These are phyloP conservation scores for Uloborus diversus DNA, from an alignment of 1,140 invertebrate genomes.

Conservation along the genomic window DNA sequence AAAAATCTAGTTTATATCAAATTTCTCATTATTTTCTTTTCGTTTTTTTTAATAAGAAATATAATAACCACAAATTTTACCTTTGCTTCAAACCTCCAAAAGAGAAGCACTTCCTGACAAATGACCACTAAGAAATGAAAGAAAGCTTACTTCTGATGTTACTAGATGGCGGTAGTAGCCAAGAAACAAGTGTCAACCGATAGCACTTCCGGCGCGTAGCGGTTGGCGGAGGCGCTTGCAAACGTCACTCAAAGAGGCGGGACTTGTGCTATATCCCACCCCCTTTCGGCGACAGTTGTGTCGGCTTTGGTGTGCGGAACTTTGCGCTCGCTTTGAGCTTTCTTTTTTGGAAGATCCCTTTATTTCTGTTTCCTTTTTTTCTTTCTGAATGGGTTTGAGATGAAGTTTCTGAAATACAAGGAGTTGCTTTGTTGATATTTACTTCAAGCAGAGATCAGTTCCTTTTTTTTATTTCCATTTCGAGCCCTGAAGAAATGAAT, in stretches of 20 bases:
- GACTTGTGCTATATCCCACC: conserved; percentile 52
- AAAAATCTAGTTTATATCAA: too few species aligned
- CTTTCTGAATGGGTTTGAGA: neutral
- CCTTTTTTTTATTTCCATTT: neutral
- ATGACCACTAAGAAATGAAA: conserved; percentile 2
- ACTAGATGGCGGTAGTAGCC: conserved; percentile 49
- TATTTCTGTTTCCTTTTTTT: conserved; percentile 3
- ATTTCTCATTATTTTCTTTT: too few species aligned
- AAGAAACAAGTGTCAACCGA: conserved; percentile 17
- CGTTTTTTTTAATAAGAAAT: too few species aligned
- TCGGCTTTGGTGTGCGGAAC: conserved; percentile 51
- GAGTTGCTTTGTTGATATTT: neutral
- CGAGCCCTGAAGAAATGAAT: neutral
- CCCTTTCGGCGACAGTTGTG: conserved; percentile 53
- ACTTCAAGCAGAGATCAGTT: neutral
- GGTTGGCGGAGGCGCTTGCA: conserved; percentile 41
- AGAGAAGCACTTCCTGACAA: too few species aligned
- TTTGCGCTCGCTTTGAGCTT: conserved; percentile 38
- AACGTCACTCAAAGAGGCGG: conserved; percentile 55
- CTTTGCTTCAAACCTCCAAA: too few species aligned
- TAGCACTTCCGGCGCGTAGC: conserved; percentile 40
- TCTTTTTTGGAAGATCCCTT: conserved; percentile 7
- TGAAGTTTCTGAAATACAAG: too few species aligned
- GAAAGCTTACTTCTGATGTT: conserved; percentile 2
- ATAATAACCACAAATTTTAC: too few species aligned